Evolutionary conservation across 1,140 invertebrate genomes (phyloP).

Genomic region (Notospermus geniculatus): DNA sequence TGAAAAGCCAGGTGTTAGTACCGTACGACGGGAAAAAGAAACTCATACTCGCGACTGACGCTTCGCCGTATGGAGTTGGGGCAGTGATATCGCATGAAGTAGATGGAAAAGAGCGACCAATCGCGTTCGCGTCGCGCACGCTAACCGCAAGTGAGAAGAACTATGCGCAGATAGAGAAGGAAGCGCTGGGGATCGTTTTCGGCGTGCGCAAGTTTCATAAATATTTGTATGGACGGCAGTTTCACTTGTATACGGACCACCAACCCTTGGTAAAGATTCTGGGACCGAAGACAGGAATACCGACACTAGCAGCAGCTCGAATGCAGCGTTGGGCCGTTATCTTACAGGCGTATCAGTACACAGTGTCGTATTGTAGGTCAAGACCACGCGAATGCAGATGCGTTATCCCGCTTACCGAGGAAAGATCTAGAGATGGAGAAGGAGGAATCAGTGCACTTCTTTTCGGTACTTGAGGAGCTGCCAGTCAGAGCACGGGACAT

Average conservation of each 20-base stretch:
- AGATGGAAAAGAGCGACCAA: constrained; percentile 38
- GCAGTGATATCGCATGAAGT: constrained; percentile 53
- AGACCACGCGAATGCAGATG: constrained; percentile 34
- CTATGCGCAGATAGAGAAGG: too few species aligned
- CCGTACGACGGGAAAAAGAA: constrained; percentile 16
- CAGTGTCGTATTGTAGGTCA: constrained; percentile 34
- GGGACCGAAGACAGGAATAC: constrained; percentile 19
- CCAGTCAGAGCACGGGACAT: not conserved
- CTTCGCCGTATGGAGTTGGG: constrained; percentile 54
- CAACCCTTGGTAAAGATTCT: constrained; percentile 40
- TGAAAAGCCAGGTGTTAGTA: constrained; percentile 10
- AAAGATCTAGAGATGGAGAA: not conserved
- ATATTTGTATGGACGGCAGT: constrained; percentile 52
- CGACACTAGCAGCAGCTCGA: too few species aligned
- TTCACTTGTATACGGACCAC: constrained; percentile 39
- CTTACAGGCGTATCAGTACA: constrained; percentile 45
- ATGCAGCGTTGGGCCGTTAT: constrained; percentile 40
- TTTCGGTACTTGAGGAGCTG: not conserved
- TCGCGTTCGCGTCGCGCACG: constrained; percentile 1
- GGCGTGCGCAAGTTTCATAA: constrained; percentile 58
- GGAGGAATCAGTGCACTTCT: not conserved
- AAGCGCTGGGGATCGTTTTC: constrained; percentile 55
- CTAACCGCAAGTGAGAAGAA: too few species aligned
- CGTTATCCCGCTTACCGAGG: constrained; percentile 36
- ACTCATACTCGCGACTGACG: constrained; percentile 44